phyloP scores from a whole-genome alignment of 2,113 vertebrate species.

The Anser brachyrhynchus region DNA sequence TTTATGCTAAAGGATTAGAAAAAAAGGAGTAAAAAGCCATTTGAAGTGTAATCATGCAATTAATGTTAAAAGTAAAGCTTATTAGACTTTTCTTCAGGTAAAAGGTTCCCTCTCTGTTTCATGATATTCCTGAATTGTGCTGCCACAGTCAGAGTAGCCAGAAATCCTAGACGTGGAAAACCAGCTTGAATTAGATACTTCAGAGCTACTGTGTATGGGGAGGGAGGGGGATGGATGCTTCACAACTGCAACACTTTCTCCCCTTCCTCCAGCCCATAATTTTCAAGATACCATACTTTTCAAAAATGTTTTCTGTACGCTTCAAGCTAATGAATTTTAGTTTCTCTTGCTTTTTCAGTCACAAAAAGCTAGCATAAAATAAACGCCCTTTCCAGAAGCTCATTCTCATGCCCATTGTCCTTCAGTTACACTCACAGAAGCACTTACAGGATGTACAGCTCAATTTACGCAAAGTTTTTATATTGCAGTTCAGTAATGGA shows the following conservation, averaged over 20 bases:
- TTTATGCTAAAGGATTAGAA: background rate
- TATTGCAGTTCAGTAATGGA: too few species aligned
- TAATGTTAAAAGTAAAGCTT: background rate
- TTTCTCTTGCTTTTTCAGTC: background rate
- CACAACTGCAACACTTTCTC: too few species aligned
- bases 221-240: background rate
- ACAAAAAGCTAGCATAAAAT: fast-evolving
- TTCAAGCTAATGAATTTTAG: fast-evolving
- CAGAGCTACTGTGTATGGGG: background rate
- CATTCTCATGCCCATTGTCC: too few species aligned
- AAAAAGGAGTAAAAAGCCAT: too few species aligned
- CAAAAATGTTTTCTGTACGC: fast-evolving
- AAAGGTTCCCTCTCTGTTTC: too few species aligned
- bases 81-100: background rate
- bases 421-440: fast-evolving
- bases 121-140: fast-evolving
- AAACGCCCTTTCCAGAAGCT: background rate
- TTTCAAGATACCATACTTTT: fast-evolving
- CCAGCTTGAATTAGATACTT: background rate
- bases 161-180: background rate
- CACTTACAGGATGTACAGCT: fast-evolving
- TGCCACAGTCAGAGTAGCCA: fast-evolving
- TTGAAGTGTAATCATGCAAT: background rate
- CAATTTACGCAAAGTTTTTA: too few species aligned
- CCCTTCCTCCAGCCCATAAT: fast-evolving